A percentile compares a stretch with the other conserved stretches of the same genome.
Evolutionary conservation across 2,888 invertebrate species (phyloP).

Genomic region (Gerris lacustris): DNA sequence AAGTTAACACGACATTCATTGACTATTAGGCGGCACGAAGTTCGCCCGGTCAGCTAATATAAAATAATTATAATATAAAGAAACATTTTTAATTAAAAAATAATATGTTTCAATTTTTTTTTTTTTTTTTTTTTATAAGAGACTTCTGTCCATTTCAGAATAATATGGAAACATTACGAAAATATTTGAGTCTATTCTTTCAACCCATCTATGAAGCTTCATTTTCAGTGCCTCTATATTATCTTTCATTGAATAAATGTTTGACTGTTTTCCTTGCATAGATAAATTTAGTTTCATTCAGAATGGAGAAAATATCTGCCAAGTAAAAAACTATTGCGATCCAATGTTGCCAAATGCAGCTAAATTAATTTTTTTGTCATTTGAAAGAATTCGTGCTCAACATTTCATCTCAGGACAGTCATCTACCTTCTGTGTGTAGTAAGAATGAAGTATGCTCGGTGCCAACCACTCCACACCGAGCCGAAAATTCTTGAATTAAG

Average conservation of each 20-base stretch:
- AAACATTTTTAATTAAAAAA: too few species aligned
- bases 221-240: neutral
- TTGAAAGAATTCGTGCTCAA: neutral
- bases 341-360: neutral
- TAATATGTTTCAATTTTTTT: too few species aligned
- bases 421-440: slow-evolving; percentile 24
- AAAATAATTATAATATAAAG: too few species aligned
- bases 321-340: neutral
- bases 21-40: too few species aligned
- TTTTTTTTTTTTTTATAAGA: too few species aligned
- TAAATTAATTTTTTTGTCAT: neutral
- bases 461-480: slow-evolving; percentile 26
- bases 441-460: slow-evolving; percentile 20
- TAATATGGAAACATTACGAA: neutral
- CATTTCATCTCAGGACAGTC: slow-evolving; percentile 23
- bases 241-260: too few species aligned
- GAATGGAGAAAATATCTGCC: neutral
- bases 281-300: too few species aligned
- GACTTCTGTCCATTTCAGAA: too few species aligned
- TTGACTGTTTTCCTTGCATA: too few species aligned
- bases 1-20: too few species aligned
- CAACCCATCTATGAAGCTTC: too few species aligned
- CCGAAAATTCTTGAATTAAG: slow-evolving; percentile 24
- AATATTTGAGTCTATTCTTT: neutral
- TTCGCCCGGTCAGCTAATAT: too few species aligned